These are phyloP conservation scores for Neosilurus mollespiculum DNA, from an alignment of 2,797 vertebrate species.

Conservation along the genomic window DNA sequence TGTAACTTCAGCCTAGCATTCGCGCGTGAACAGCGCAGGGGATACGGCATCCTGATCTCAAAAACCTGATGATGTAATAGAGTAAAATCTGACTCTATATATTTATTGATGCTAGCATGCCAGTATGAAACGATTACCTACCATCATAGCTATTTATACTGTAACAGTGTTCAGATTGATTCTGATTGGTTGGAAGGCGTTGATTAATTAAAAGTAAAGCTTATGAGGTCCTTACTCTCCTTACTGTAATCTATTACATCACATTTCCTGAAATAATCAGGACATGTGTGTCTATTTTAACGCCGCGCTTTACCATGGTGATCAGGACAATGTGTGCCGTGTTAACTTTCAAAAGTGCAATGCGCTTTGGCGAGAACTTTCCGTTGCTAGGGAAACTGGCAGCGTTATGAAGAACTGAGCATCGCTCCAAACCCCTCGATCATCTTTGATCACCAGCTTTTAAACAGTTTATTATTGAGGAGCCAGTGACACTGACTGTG, in stretches of 20 bases:
- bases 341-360: constrained; percentile 22
- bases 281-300: constrained; percentile 29
- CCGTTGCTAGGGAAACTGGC: constrained; percentile 58
- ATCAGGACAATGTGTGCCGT: constrained; percentile 5
- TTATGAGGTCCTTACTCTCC: too few relatives aligned
- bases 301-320: constrained; percentile 7
- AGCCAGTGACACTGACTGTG: background rate
- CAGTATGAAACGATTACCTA: background rate
- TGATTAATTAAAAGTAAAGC: background rate
- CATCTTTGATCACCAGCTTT: constrained; percentile 22
- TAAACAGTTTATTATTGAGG: constrained; percentile 25
- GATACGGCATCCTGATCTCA: background rate
- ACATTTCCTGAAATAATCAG: background rate
- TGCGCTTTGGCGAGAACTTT: constrained; percentile 30
- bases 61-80: background rate
- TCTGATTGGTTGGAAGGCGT: constrained; percentile 1
- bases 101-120: background rate
- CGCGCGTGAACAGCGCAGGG: background rate
- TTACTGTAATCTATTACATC: background rate
- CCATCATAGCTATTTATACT: background rate
- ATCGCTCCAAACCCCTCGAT: background rate
- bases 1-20: background rate
- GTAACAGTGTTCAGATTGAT: background rate
- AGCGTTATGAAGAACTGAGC: constrained; percentile 37
- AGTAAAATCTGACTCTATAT: background rate